Conservation (phyloP, 2,888 invertebrate species). For the Merodon equestris region DNA sequence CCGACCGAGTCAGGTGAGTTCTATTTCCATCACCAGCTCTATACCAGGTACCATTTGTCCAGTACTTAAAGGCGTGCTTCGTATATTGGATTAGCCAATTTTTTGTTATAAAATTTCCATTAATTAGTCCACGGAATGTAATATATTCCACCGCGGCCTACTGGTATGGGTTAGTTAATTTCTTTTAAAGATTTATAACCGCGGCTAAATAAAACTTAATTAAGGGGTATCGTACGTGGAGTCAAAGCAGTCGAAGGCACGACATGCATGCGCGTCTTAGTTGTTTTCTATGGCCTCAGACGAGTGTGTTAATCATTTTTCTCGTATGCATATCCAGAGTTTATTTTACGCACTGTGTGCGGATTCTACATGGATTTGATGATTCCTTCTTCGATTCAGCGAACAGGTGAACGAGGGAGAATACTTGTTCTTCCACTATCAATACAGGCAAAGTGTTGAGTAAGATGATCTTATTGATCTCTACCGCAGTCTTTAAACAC, state of each 20-base stretch:
- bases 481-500: slow-evolving; percentile 28
- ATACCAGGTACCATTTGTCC: no score
- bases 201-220: slow-evolving; percentile 28
- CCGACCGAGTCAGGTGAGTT: slow-evolving; percentile 5
- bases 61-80: no score
- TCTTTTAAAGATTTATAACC: slow-evolving; percentile 21
- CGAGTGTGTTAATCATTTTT: slow-evolving; percentile 7
- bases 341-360: slow-evolving; percentile 23
- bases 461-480: slow-evolving; percentile 47
- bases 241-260: no score
- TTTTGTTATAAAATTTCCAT: not conserved
- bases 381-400: slow-evolving; percentile 15
- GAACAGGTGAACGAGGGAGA: slow-evolving; percentile 36
- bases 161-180: no score
- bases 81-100: no score
- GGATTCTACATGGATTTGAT: slow-evolving; percentile 35
- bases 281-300: no score
- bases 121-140: slow-evolving; percentile 28
- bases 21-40: no score
- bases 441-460: not conserved
- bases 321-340: slow-evolving; percentile 3
- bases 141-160: no score
- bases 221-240: slow-evolving; percentile 2
- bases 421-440: slow-evolving; percentile 12
- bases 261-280: no score